These are phyloP conservation scores for Remorina albescens DNA, from an alignment of 2,797 vertebrate species.

Conservation along the genomic window DNA sequence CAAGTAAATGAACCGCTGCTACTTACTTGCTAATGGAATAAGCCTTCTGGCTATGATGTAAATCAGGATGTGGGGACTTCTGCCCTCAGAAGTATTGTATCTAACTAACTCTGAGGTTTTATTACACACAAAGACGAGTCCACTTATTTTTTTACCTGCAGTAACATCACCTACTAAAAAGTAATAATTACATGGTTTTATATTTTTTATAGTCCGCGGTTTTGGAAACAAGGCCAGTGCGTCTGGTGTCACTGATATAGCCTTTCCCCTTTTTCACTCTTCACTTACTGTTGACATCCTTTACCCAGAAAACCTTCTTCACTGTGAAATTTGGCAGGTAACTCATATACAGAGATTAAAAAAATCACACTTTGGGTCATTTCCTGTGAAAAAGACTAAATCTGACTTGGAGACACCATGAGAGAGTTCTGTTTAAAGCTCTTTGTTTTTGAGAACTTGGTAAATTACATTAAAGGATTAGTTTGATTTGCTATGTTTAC, in stretches of 20 bases:
- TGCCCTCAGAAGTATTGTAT: constrained; percentile 1
- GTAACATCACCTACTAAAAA: neutral
- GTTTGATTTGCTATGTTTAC: neutral
- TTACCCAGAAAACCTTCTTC: neutral
- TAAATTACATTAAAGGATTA: neutral
- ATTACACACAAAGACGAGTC: neutral
- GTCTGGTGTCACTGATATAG: neutral
- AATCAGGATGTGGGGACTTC: constrained; percentile 27
- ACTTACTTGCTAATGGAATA: constrained; percentile 36
- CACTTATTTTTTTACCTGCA: neutral
- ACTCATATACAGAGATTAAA: neutral
- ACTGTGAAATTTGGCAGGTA: neutral
- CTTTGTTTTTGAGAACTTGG: neutral
- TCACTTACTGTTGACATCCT: neutral
- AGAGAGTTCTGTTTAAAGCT: neutral
- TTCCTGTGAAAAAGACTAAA: neutral
- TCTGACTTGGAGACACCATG: neutral
- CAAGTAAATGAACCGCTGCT: constrained; percentile 40
- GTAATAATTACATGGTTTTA: neutral
- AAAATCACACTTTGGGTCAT: neutral
- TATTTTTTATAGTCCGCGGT: neutral
- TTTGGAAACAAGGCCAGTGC: neutral
- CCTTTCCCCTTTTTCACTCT: no score
- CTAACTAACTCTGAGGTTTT: neutral
- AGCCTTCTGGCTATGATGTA: constrained; percentile 29